phyloP scores from a whole-genome alignment of 2,888 invertebrate species.

The Tholera decimalis region DNA sequence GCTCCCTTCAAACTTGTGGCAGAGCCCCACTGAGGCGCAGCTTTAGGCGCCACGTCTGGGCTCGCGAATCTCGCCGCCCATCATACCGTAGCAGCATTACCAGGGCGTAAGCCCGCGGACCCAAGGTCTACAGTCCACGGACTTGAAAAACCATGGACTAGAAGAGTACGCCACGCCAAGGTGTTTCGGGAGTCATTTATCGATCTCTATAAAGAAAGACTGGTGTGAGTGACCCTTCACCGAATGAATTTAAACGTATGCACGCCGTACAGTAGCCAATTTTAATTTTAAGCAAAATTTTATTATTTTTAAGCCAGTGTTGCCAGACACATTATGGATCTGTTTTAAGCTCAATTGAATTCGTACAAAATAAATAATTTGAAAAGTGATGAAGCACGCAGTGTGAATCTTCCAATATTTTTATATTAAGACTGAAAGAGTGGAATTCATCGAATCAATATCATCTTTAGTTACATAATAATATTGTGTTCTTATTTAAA shows the following conservation, averaged over 20 bases:
- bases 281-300: slow-evolving; percentile 52
- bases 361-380: slow-evolving; percentile 75
- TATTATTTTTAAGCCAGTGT: slow-evolving; percentile 53
- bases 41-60: slow-evolving; percentile 79
- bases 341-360: slow-evolving; percentile 72
- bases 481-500: slow-evolving; percentile 71
- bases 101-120: slow-evolving; percentile 69
- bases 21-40: slow-evolving; percentile 84
- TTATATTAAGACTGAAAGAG: slow-evolving; percentile 80
- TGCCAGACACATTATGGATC: slow-evolving; percentile 55
- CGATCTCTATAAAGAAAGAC: slow-evolving; percentile 73
- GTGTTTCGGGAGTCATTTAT: slow-evolving; percentile 68
- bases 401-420: slow-evolving; percentile 71
- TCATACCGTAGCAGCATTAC: slow-evolving; percentile 80
- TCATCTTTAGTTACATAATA: slow-evolving; percentile 54
- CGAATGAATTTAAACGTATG: slow-evolving; percentile 57
- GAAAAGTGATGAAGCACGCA: slow-evolving; percentile 64
- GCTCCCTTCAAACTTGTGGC: slow-evolving; percentile 89
- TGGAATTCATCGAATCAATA: slow-evolving; percentile 65
- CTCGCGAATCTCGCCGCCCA: slow-evolving; percentile 70
- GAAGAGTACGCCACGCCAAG: slow-evolving; percentile 72
- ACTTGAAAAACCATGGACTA: slow-evolving; percentile 84
- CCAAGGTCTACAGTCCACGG: slow-evolving; percentile 77
- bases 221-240: slow-evolving; percentile 69
- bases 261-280: slow-evolving; percentile 61